Evolutionary conservation across 2,888 invertebrate genomes (phyloP).

Genomic region (Mongoloraphidia duomilia): DNA sequence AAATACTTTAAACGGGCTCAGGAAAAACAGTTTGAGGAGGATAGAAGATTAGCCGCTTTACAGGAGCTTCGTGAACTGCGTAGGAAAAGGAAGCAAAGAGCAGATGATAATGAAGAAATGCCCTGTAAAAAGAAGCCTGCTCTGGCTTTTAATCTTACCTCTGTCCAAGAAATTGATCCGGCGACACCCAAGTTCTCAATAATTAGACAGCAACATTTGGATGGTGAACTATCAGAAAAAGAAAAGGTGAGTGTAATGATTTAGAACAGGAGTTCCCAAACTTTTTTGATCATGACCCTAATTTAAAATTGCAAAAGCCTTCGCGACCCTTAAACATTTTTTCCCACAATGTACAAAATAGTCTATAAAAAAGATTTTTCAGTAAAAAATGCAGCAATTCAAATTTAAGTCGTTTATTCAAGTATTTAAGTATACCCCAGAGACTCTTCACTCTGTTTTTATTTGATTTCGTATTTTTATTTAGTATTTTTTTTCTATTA

Average conservation of each 20-base stretch:
- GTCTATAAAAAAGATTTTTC: too few species aligned
- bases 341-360: too few species aligned
- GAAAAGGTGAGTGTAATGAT: conserved; percentile 58
- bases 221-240: conserved; percentile 82
- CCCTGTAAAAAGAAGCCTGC: conserved; percentile 94
- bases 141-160: conserved; percentile 88
- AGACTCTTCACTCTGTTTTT: too few species aligned
- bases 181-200: conserved; percentile 80
- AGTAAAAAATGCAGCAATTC: too few species aligned
- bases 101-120: conserved; percentile 94
- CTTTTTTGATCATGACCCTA: too few species aligned
- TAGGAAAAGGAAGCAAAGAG: conserved; percentile 69
- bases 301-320: too few species aligned
- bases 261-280: too few species aligned
- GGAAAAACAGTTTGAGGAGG: conserved; percentile 97
- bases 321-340: too few species aligned
- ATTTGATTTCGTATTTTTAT: too few species aligned
- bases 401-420: too few species aligned
- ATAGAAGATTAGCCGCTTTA: conserved; percentile 84
- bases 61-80: conserved; percentile 94
- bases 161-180: conserved; percentile 76
- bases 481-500: too few species aligned
- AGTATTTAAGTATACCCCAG: too few species aligned
- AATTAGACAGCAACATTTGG: conserved; percentile 81
- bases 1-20: conserved; percentile 88